These are phyloP conservation scores for Julus scandinavius DNA, from an alignment of 2,888 invertebrate genomes.

Conservation along the genomic window DNA sequence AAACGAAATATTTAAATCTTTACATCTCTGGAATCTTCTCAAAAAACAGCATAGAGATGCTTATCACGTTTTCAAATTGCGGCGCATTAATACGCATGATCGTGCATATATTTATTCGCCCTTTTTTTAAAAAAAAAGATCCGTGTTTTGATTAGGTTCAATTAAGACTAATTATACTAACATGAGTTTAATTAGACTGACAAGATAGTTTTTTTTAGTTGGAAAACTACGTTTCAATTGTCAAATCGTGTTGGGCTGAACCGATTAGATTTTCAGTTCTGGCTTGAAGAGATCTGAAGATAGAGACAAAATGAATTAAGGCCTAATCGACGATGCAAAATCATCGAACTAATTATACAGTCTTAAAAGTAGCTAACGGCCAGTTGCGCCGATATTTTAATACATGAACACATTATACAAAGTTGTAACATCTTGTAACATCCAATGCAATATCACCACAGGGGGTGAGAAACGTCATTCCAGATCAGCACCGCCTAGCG, in stretches of 20 bases:
- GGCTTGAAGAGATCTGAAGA: background rate
- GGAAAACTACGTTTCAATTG: background rate
- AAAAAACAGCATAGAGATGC: background rate
- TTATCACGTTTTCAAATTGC: background rate
- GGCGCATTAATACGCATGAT: slow-evolving; percentile 22
- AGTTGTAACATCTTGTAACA: too few relatives aligned
- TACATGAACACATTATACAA: too few relatives aligned
- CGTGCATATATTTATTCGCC: slow-evolving; percentile 23
- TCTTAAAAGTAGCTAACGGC: too few relatives aligned
- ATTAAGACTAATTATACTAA: slow-evolving; percentile 5
- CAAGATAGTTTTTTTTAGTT: background rate
- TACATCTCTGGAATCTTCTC: background rate
- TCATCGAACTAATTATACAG: too few relatives aligned
- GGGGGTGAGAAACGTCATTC: too few relatives aligned
- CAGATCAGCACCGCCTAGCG: too few relatives aligned
- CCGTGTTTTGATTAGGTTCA: background rate
- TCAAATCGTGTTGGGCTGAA: background rate
- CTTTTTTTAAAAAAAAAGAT: background rate
- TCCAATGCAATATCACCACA: too few relatives aligned
- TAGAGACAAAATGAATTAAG: background rate
- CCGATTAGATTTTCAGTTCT: background rate
- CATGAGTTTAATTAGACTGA: slow-evolving; percentile 39
- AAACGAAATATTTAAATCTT: background rate
- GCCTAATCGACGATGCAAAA: background rate
- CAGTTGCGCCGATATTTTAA: too few relatives aligned